Evolutionary conservation across 1,140 invertebrate genomes (phyloP), one percentile per base, ranked within the genome.

Genomic region (Formica exsecta): DNA sequence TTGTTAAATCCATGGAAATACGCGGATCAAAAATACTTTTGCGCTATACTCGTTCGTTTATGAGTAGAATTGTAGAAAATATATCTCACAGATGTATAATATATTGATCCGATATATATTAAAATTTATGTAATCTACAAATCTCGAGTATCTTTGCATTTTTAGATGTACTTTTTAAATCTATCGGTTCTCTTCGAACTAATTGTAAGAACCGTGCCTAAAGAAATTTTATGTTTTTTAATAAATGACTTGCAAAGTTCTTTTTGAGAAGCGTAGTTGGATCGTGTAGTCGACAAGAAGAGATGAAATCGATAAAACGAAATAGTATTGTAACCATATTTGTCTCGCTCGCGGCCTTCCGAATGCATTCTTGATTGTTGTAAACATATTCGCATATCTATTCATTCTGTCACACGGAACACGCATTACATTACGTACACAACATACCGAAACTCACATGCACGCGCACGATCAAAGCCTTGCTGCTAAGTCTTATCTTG

Each of bases 401-500:
- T 48, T 54, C 48, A 85, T 51, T 76, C 19, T 41, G 70, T 29
- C 75, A 86, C 61, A 80, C 54, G 59, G 13, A 68, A 68, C 65
- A 68, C 51, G 65, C 66, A 68, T 68, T 62, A 57, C 68, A 64
- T 36, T 75, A 70, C 19, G 48, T 79, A 71, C 38, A 68, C 38
- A 68, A 51, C 48, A 13, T 48, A 75, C 32, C 36, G 62, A 76
- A 66, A 84, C 51, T 73, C 7, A 89, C 89, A 81, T 89, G 87
- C 89, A 92, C 90, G 83, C 91, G 85, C 91, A 91, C 89, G 88
- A 90, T 89, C 73, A 80, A 90, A 90, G 87, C 89, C 89, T 91
- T 91, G 90, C 87, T 90, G 87, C 87, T 92, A 92, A 51, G 89
- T 89, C 89, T 93, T 92, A 92, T 90, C 85, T 92, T 93, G 92